Percentiles rank a stretch among this genome's conserved stretches.
phyloP scores from a whole-genome alignment of 2,888 invertebrate species.

The Rotaria socialis region DNA sequence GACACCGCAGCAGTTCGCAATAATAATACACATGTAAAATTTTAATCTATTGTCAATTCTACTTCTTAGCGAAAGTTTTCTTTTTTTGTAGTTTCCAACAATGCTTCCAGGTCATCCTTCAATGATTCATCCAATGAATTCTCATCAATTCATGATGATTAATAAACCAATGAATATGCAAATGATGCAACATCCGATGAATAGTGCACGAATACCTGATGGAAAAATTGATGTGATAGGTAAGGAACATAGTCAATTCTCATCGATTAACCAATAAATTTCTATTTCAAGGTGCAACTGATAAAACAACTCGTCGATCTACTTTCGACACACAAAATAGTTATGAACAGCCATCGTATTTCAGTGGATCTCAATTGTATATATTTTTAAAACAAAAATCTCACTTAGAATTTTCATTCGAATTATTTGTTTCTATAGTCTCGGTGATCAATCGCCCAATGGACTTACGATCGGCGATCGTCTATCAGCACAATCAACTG shows the following conservation, averaged over 20 bases:
- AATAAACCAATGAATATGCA: not conserved
- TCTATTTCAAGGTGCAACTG: not conserved
- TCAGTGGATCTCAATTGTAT: not conserved
- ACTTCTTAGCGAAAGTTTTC: too few relatives aligned
- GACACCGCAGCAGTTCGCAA: not conserved
- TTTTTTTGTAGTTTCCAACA: not conserved
- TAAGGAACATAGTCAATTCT: not conserved
- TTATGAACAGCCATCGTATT: not conserved
- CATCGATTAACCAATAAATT: too few relatives aligned
- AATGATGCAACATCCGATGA: not conserved
- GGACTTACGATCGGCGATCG: not conserved
- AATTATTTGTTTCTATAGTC: not conserved
- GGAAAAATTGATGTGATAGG: conserved; percentile 9
- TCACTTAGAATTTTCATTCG: not conserved
- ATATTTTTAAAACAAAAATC: not conserved
- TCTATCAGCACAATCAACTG: not conserved
- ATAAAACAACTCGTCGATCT: conserved; percentile 6
- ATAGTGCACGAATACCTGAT: not conserved
- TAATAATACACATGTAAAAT: not conserved
- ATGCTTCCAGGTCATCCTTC: not conserved
- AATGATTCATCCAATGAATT: not conserved
- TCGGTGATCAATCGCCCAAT: not conserved
- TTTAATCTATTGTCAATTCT: not conserved
- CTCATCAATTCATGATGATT: not conserved
- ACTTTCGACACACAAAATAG: not conserved